Evolutionary conservation across 2,888 invertebrate genomes (phyloP).

Genomic region (Tipula helvola): DNA sequence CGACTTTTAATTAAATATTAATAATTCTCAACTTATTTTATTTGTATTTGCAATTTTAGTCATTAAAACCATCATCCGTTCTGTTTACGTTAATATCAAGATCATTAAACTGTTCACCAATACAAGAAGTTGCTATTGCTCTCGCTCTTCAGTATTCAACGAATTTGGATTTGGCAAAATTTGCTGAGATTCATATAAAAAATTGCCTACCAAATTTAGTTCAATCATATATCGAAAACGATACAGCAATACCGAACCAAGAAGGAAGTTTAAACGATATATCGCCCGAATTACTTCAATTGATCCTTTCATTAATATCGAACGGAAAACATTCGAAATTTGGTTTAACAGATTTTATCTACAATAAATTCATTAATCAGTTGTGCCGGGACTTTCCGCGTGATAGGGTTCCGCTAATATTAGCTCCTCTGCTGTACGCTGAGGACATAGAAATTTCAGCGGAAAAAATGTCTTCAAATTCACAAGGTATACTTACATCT

Average conservation of each 20-base stretch:
- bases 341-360: constrained; percentile 59
- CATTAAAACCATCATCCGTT: constrained; percentile 63
- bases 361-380: constrained; percentile 67
- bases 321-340: constrained; percentile 44
- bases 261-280: constrained; percentile 83
- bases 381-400: constrained; percentile 79
- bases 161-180: constrained; percentile 57
- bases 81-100: constrained; percentile 75
- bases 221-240: constrained; percentile 74
- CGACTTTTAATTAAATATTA: not conserved
- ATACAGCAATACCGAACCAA: constrained; percentile 51
- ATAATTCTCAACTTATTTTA: not conserved
- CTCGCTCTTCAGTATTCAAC: constrained; percentile 72
- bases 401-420: constrained; percentile 76
- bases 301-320: constrained; percentile 53
- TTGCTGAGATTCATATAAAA: constrained; percentile 67
- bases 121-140: constrained; percentile 85
- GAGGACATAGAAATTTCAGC: constrained; percentile 55
- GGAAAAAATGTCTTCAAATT: constrained; percentile 48
- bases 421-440: constrained; percentile 78
- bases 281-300: constrained; percentile 77
- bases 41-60: constrained; percentile 39
- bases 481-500: constrained; percentile 41
- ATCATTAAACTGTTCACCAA: constrained; percentile 71
- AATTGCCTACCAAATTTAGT: constrained; percentile 74